phyloP scores from a whole-genome alignment of 2,888 invertebrate genomes.

The Neuroscelio doddi region DNA sequence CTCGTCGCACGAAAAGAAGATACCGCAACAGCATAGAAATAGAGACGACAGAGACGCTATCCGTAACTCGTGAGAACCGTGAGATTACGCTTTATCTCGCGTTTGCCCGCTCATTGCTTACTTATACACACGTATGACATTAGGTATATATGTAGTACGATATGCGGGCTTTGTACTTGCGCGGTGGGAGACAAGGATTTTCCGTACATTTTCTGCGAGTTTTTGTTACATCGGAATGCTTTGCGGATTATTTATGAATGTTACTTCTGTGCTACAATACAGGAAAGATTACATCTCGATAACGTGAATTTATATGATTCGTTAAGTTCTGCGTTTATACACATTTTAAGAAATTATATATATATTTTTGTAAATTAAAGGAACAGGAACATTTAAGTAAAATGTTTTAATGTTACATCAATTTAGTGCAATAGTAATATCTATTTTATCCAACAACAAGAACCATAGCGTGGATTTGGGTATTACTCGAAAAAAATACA shows the following conservation, averaged over 20 bases:
- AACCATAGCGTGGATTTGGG: no score
- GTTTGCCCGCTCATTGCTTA: conserved; percentile 42
- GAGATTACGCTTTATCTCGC: conserved; percentile 45
- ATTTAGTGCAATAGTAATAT: no score
- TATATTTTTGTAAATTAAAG: no score
- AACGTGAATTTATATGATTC: neutral
- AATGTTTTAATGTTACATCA: no score
- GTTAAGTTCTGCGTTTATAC: neutral
- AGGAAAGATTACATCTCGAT: neutral
- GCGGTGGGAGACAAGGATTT: neutral
- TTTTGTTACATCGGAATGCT: neutral
- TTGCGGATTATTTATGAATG: neutral
- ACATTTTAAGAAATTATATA: no score
- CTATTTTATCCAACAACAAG: no score
- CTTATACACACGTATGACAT: conserved; percentile 36
- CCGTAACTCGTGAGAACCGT: conserved; percentile 37
- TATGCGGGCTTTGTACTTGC: conserved; percentile 26
- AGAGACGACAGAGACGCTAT: conserved; percentile 20
- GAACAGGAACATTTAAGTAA: no score
- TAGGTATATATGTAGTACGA: conserved; percentile 25
- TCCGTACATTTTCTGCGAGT: neutral
- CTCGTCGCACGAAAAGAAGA: conserved; percentile 5
- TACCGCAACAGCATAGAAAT: conserved; percentile 11
- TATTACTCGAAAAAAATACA: no score
- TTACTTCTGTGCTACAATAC: no score